A percentile compares a stretch with the other conserved stretches of the same genome.
phyloP scores from a whole-genome alignment of 2,113 vertebrate species.

The Myrmecobius fasciatus region DNA sequence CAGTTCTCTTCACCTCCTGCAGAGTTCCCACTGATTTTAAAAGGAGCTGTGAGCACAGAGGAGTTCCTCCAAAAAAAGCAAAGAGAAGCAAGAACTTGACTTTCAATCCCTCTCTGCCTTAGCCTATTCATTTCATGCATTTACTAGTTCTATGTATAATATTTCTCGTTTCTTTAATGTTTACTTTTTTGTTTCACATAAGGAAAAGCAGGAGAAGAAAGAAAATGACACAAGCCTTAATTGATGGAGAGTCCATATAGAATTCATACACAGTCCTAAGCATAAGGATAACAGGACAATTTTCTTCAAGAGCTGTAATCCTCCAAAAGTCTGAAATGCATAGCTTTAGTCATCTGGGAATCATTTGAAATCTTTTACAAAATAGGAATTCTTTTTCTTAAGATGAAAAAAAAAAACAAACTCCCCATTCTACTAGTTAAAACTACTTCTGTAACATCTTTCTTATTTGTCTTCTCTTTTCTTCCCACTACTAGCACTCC shows the following conservation, averaged over 20 bases:
- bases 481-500: neutral
- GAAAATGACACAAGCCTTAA: neutral
- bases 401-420: neutral
- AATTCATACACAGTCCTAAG: neutral
- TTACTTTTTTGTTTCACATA: conserved; percentile 17
- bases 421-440: conserved; percentile 7
- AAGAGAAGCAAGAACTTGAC: neutral
- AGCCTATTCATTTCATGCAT: neutral
- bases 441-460: neutral
- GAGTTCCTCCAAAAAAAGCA: conserved; percentile 6
- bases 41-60: neutral
- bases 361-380: conserved; percentile 24
- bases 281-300: neutral
- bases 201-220: conserved; percentile 12
- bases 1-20: neutral
- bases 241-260: conserved; percentile 7
- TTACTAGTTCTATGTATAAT: conserved; percentile 2
- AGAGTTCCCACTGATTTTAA: neutral
- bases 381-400: conserved; percentile 12
- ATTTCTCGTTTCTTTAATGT: neutral
- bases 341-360: neutral
- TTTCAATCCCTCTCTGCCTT: neutral
- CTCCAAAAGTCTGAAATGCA: neutral
- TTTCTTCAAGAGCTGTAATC: neutral
- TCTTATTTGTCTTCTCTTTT: neutral